These are phyloP conservation scores for Alsophila aescularia DNA, from an alignment of 2,888 invertebrate genomes.

Conservation along the genomic window DNA sequence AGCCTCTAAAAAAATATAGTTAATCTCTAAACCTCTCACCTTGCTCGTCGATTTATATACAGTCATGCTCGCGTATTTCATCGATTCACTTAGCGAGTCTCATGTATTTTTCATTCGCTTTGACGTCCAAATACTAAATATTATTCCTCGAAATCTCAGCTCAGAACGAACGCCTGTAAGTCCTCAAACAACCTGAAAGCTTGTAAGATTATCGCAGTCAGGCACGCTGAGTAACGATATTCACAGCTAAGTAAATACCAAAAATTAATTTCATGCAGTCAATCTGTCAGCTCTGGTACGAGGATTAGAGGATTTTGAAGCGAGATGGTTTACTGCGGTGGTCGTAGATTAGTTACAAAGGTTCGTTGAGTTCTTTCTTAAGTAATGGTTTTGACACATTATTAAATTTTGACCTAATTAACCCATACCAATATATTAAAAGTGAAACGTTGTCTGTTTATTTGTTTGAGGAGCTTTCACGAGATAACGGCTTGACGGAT, in stretches of 20 bases:
- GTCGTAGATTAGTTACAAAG: no score
- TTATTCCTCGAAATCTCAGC: background rate
- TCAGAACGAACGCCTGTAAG: background rate
- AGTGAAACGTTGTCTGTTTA: no score
- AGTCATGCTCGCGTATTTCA: background rate
- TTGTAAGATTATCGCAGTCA: slow-evolving; percentile 2
- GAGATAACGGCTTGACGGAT: no score
- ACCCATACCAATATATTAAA: no score
- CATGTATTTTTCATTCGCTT: background rate
- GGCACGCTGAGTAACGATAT: slow-evolving; percentile 1
- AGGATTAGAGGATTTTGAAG: slow-evolving; percentile 3
- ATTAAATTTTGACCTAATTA: no score
- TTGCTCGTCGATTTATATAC: no score
- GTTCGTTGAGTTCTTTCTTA: no score
- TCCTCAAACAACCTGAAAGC: slow-evolving; percentile 7
- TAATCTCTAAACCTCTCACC: no score
- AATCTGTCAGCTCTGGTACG: slow-evolving; percentile 1
- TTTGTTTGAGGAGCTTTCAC: no score
- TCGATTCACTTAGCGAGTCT: background rate
- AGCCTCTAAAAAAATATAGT: no score
- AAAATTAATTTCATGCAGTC: slow-evolving; percentile 10
- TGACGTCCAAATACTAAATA: background rate
- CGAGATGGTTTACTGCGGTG: background rate
- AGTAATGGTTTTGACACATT: no score
- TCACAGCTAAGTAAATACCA: slow-evolving; percentile 10